Evolutionary conservation across 1,140 invertebrate species (phyloP), one percentile per base, ranked within the genome.

Genomic region (Diorhabda elongata): DNA sequence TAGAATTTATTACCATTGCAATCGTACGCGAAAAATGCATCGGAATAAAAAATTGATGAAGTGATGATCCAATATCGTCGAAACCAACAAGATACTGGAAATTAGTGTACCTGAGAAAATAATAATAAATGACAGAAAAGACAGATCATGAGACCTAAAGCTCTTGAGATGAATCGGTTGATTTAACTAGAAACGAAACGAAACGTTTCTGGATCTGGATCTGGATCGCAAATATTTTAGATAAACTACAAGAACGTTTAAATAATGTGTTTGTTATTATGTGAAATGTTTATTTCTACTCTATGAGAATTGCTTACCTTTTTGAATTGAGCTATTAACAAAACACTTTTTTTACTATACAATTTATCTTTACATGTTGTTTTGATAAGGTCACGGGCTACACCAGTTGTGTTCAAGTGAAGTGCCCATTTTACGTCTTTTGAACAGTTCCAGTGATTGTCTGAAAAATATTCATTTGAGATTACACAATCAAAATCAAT

Each of bases 391-490:
- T 88, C 87, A 8, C n/a, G 47, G 26, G 75, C 78, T 43, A 88
- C 79, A 68, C 82, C 77, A 3, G 73, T 77, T 1, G 78, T 79
- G 68, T 80, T 80, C 41, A 82, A 73, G 60, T 85, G 74, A 11
- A 85, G 71, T 43, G 86, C 78, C 87, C 87, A 88, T 57, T 82
- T 80, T n/a, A 85, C 80, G 67, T 83, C 82, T 26, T 81, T 77
- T 5, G 83, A 82, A 69, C 87, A 88, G 76, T 84, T 86, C 83
- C 86, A 87, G 5, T 82, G 84, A 81, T 88, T 88, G 41, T 81
- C 85, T 87, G 47, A 44, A 70, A 71, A 59, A 66, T 45, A 42
- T 65, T 52, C 67, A 69, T 52, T 52, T 8, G n/a, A 52, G n/a
- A 52, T 0, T 3, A 8, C 47, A 52, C 6, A 52, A 3, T n/a